These are phyloP conservation scores for Struthio camelus DNA, from an alignment of 2,113 vertebrate genomes.

Conservation along the genomic window DNA sequence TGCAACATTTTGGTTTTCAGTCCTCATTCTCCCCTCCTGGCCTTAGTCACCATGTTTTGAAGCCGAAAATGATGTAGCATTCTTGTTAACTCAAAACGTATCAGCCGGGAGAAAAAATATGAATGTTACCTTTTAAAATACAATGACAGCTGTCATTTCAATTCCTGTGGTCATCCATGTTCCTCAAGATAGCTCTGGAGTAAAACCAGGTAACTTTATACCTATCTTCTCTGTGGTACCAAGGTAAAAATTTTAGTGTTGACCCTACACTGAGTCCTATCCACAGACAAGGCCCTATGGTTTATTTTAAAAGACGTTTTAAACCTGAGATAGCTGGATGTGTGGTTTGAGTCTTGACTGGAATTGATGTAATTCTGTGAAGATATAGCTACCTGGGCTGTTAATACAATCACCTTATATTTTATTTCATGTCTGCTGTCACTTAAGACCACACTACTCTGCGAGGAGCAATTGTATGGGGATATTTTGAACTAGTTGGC, in stretches of 20 bases:
- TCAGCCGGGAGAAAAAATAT: not conserved
- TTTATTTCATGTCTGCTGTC: not conserved
- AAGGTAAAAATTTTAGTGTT: not conserved
- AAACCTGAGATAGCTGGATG: not conserved
- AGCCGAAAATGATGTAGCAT: not conserved
- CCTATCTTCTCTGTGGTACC: not conserved
- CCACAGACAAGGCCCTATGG: not conserved
- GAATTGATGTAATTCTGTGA: not conserved
- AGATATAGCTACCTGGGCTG: not conserved
- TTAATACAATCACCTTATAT: not conserved
- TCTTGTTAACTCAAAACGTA: not conserved
- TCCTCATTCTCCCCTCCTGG: not conserved
- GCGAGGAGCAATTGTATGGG: not conserved
- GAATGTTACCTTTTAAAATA: not conserved
- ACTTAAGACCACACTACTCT: not conserved
- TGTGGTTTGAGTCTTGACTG: not conserved
- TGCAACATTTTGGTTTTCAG: not conserved
- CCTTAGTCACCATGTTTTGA: not conserved
- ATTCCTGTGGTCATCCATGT: not conserved
- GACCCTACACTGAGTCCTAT: too few relatives aligned
- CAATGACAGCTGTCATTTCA: not conserved
- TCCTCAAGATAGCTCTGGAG: not conserved
- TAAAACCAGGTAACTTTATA: not conserved
- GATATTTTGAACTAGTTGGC: not conserved
- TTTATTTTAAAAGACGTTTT: not conserved